Conservation (phyloP, 2,113 vertebrate genomes). For the Oenanthe oenanthe region DNA sequence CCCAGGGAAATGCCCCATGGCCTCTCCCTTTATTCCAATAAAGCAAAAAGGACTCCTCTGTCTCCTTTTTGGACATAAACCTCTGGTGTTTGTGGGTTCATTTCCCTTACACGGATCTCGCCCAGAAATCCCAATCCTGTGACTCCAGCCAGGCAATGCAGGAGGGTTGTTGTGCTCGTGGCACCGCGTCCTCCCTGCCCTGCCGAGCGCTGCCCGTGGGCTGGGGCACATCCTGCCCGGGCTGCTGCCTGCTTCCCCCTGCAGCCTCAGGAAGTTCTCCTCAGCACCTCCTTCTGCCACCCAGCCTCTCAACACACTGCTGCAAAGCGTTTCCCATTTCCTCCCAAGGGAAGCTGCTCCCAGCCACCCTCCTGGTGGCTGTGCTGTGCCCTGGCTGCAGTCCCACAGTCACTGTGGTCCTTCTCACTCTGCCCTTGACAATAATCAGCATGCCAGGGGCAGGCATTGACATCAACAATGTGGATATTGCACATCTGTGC, state of each 20-base stretch:
- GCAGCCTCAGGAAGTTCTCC: neutral
- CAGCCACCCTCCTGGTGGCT: neutral
- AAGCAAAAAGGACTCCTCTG: too few species aligned
- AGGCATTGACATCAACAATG: rapidly evolving
- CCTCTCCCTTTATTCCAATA: too few species aligned
- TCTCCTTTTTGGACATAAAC: too few species aligned
- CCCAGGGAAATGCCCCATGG: too few species aligned
- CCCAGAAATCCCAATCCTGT: neutral
- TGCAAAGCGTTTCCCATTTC: neutral
- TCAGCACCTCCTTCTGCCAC: neutral
- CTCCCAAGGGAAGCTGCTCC: neutral
- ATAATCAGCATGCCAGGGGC: neutral
- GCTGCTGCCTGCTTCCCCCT: neutral
- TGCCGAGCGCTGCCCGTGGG: rapidly evolving
- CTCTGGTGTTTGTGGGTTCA: too few species aligned
- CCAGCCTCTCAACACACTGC: neutral
- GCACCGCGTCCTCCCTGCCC: neutral
- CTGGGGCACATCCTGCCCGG: neutral
- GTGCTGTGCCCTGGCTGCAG: neutral
- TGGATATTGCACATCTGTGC: neutral
- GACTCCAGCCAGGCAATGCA: neutral
- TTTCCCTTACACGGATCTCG: neutral
- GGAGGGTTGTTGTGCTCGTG: neutral
- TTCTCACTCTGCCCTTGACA: neutral
- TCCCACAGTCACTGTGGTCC: rapidly evolving